Percentiles rank a stretch among this genome's conserved stretches.
These are phyloP conservation scores for Hypotaenidia philippensis DNA, from an alignment of 2,797 vertebrate species.

Conservation along the genomic window DNA sequence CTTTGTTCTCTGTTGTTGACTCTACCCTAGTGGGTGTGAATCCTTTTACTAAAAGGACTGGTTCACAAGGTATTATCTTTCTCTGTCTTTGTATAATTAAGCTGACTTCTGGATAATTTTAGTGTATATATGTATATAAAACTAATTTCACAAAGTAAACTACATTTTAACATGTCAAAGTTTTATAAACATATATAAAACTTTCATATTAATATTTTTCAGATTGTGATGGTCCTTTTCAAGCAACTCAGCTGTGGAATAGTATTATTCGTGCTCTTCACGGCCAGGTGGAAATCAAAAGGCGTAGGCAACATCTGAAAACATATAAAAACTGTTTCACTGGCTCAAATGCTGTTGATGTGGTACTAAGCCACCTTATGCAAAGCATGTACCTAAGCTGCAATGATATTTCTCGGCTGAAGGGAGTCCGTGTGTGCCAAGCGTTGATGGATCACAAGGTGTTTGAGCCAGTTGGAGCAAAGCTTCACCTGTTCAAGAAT, in stretches of 20 bases:
- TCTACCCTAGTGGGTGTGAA: not conserved
- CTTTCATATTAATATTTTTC: not conserved
- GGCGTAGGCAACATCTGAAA: slow-evolving; percentile 80
- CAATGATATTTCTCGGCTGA: slow-evolving; percentile 86
- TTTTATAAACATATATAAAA: not conserved
- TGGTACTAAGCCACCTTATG: slow-evolving; percentile 89
- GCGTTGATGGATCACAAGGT: slow-evolving; percentile 90
- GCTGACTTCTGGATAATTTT: not conserved
- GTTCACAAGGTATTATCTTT: not conserved
- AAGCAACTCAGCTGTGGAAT: slow-evolving; percentile 88
- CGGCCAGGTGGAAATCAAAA: slow-evolving; percentile 87
- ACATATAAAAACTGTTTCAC: slow-evolving; percentile 85
- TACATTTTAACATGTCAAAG: not conserved
- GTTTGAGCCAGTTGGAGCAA: slow-evolving; percentile 86
- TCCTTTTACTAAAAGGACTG: not conserved
- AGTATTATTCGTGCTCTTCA: slow-evolving; percentile 87
- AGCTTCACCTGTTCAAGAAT: slow-evolving; percentile 81
- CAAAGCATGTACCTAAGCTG: slow-evolving; percentile 87
- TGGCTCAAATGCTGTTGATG: slow-evolving; percentile 86
- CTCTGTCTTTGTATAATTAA: not conserved
- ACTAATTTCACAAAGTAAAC: not conserved
- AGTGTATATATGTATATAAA: not conserved
- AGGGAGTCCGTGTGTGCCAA: slow-evolving; percentile 88
- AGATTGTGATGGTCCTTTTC: slow-evolving; percentile 84
- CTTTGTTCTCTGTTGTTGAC: not conserved